These are phyloP conservation scores for Triops longicaudatus DNA, from an alignment of 1,140 invertebrate species.

Conservation along the genomic window DNA sequence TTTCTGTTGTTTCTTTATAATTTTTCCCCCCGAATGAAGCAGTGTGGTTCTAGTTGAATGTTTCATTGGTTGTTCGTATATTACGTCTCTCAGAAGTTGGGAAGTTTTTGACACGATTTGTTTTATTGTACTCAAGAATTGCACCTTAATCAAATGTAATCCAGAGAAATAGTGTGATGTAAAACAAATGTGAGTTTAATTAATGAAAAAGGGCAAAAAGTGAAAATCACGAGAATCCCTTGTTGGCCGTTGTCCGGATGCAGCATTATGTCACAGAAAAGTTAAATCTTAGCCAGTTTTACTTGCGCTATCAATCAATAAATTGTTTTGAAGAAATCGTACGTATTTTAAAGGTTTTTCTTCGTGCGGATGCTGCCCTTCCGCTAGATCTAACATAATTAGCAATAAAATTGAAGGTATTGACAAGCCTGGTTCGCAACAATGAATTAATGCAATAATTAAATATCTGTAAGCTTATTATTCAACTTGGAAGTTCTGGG, in stretches of 20 bases:
- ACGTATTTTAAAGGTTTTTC: too few species aligned
- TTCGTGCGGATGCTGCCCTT: too few species aligned
- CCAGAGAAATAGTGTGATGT: background rate
- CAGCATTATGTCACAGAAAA: conserved; percentile 3
- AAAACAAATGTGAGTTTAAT: background rate
- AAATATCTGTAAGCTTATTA: too few species aligned
- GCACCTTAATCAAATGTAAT: conserved; percentile 6
- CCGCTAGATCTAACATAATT: too few species aligned
- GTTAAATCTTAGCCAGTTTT: conserved; percentile 15
- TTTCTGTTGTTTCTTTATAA: background rate
- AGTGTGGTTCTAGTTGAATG: background rate
- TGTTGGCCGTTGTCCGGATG: background rate
- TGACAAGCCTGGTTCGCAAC: too few species aligned
- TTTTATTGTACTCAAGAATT: background rate
- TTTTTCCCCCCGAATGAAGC: background rate
- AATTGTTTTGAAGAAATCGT: background rate
- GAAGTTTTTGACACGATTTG: background rate
- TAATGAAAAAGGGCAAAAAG: background rate
- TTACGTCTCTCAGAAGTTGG: background rate
- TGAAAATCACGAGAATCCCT: background rate
- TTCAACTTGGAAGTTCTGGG: too few species aligned
- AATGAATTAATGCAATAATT: too few species aligned
- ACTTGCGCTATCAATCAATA: conserved; percentile 12
- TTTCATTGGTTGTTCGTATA: conserved; percentile 1
- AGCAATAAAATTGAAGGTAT: too few species aligned